Conservation (phyloP, 2,797 vertebrate genomes). For the Peromyscus eremicus region DNA sequence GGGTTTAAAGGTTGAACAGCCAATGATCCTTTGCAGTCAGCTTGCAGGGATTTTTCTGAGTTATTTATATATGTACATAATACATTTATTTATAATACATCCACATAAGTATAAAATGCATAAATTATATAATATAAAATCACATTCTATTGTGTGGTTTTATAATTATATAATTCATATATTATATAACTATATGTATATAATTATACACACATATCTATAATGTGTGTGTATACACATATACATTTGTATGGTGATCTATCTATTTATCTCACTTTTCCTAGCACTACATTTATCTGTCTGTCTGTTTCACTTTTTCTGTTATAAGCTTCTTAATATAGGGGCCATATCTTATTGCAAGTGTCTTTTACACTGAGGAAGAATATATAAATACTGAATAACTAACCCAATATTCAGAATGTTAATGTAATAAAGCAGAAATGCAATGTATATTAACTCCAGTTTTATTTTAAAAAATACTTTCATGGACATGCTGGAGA, state of each 20-base stretch:
- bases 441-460: neutral
- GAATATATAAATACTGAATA: neutral
- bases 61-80: neutral
- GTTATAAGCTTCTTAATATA: constrained; percentile 19
- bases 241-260: neutral
- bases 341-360: neutral
- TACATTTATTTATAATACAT: no score
- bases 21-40: neutral
- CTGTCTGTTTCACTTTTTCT: neutral
- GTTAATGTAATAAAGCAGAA: neutral
- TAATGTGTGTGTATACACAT: neutral
- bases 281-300: neutral
- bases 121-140: no score
- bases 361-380: neutral
- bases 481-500: neutral
- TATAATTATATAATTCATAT: neutral
- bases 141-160: no score
- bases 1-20: constrained; percentile 1
- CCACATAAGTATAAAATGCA: no score
- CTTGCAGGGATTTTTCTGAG: neutral
- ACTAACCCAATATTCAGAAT: neutral
- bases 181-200: neutral
- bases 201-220: neutral
- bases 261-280: neutral
- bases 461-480: neutral